Evolutionary conservation across 2,113 vertebrate genomes (phyloP).

Genomic region (Myrmecophaga tridactyla): DNA sequence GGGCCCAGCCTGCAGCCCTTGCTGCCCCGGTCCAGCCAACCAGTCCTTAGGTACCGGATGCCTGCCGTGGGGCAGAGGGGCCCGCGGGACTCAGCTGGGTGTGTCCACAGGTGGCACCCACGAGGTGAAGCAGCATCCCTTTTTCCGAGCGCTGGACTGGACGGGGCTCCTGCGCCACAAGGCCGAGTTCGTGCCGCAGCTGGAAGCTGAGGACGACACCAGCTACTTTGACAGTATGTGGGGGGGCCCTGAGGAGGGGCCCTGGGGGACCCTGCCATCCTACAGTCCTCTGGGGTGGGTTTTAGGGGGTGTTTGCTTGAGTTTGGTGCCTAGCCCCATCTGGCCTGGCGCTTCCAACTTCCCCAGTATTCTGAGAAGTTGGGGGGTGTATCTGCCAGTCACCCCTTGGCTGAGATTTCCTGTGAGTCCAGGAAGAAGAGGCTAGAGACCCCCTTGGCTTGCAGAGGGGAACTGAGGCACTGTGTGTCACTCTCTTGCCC

Average conservation of each 20-base stretch:
- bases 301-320: background rate
- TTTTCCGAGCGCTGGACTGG: slow-evolving; percentile 95
- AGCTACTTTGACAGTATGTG: slow-evolving; percentile 98
- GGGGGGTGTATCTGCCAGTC: background rate
- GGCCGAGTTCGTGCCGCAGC: slow-evolving; percentile 96
- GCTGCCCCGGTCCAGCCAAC: no score
- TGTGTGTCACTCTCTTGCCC: background rate
- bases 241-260: fast-evolving
- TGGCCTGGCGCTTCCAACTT: background rate
- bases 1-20: no score
- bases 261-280: fast-evolving
- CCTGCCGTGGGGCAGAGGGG: background rate
- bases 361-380: background rate
- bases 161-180: slow-evolving; percentile 95
- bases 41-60: no score
- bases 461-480: background rate
- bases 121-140: slow-evolving; percentile 94
- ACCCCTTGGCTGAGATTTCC: background rate
- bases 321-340: background rate
- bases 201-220: slow-evolving; percentile 96
- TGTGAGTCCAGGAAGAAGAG: background rate
- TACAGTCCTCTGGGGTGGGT: fast-evolving
- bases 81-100: fast-evolving
- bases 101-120: slow-evolving; percentile 87
- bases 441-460: fast-evolving